A percentile compares a stretch with the other conserved stretches of the same genome.
Evolutionary conservation across 2,888 invertebrate species (phyloP).

Genomic region (Operophtera brumata): DNA sequence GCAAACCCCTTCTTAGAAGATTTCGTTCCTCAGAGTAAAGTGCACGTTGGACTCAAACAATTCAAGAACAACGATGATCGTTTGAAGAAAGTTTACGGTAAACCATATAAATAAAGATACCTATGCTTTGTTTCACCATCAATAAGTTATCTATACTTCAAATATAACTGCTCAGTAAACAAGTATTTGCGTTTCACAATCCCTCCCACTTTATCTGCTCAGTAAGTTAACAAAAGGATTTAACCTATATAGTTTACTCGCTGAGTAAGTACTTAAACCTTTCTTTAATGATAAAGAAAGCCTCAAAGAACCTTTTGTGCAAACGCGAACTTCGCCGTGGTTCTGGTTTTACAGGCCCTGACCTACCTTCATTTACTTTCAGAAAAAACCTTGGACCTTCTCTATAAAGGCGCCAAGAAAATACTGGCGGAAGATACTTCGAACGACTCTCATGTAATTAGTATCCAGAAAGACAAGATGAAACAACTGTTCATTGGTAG

Average conservation of each 20-base stretch:
- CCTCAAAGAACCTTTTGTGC: too few relatives aligned
- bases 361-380: slow-evolving; percentile 14
- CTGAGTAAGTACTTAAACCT: too few relatives aligned
- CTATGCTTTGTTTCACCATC: too few relatives aligned
- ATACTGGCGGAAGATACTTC: slow-evolving; percentile 27
- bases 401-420: slow-evolving; percentile 66
- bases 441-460: slow-evolving; percentile 24
- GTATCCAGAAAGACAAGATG: slow-evolving; percentile 52
- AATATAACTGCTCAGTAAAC: too few relatives aligned
- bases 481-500: slow-evolving; percentile 67
- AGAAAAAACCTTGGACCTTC: slow-evolving; percentile 67
- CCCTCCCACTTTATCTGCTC: too few relatives aligned
- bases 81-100: slow-evolving; percentile 69
- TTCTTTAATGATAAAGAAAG: too few relatives aligned
- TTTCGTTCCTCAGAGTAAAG: slow-evolving; percentile 69
- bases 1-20: slow-evolving; percentile 69
- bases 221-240: too few relatives aligned
- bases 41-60: slow-evolving; percentile 65
- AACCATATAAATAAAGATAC: not conserved
- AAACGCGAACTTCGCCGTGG: not conserved
- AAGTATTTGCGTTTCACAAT: too few relatives aligned
- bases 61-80: slow-evolving; percentile 69
- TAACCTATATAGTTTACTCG: too few relatives aligned
- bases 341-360: too few relatives aligned
- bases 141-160: too few relatives aligned